Base-by-base conservation (phyloP, 1,140 invertebrate species). In the Drosophila nigrodunni region DNA sequence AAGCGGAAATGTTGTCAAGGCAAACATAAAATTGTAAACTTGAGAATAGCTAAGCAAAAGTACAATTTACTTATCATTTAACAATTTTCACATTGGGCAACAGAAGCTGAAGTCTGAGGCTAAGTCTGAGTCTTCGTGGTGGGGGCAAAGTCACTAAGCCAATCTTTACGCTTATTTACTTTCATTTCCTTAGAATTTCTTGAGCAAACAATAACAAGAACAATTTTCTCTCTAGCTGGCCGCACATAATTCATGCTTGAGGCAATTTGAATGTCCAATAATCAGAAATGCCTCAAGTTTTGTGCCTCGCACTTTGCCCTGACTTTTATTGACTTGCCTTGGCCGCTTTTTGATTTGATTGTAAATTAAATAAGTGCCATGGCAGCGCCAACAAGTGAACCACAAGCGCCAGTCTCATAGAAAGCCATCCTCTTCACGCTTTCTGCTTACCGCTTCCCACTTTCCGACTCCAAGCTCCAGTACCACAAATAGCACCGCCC, bases 101-200 rank as follows among this genome's bases (percentile, higher is more conserved):
- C 35, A 57, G n/a, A 9, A 55, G 11, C 34, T 18, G 30, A 46
- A 21, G 7, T 59, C 11, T 41, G 15, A 59, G 21, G 30, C 11
- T 8, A 3, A 30, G 10, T 25, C 11, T 35, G 35, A 55, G 47
- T 68, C 18, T 2, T 21, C 18, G 18, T 21, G 18, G 18, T 9
- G 39, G 73, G 47, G 44, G 49, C 47, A 72, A 71, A 83, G 57
- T 78, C 77, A 69, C 59, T 83, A 88, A 87, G 83, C 80, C 70
- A 88, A 88, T 89, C 83, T 88, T 88, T 55, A 88, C 83, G 83
- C 80, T 80, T 88, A 88, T 88, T 88, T 88, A 82, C 80, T 78
- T 89, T 89, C 80, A 80, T 78, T 87, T 72, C 79, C 59, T 62
- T 62, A 44, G 70, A 72, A 69, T 82, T 82, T 88, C 80, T 70